A percentile compares a stretch with the other conserved stretches of the same genome.
phyloP scores from a whole-genome alignment of 2,797 vertebrate species.

The Phalloptychus januarius region DNA sequence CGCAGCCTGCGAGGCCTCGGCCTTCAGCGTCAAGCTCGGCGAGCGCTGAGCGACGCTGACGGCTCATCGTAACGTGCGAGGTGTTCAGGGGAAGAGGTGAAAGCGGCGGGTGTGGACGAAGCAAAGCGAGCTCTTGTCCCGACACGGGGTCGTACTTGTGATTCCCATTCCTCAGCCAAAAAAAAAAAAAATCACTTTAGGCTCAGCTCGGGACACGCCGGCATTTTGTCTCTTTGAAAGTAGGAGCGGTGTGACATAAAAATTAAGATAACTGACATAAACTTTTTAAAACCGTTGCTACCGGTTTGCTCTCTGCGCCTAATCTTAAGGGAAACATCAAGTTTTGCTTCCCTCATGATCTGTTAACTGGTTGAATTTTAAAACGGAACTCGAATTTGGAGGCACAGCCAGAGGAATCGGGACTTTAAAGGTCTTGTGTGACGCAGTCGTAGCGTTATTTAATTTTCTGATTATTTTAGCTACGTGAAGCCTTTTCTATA shows the following conservation, averaged over 20 bases:
- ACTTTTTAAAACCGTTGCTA: too few species aligned
- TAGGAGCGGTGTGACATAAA: too few species aligned
- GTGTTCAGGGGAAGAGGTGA: conserved; percentile 6
- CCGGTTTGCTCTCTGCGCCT: not conserved
- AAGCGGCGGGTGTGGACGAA: conserved; percentile 17
- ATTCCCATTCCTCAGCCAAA: not conserved
- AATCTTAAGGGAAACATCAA: not conserved
- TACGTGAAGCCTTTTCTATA: not conserved
- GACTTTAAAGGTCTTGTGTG: not conserved
- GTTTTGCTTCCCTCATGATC: not conserved
- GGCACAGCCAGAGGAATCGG: not conserved
- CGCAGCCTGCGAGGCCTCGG: conserved; percentile 30
- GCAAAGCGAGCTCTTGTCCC: conserved; percentile 25
- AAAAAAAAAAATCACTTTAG: not conserved
- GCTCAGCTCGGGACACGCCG: not conserved
- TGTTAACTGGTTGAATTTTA: not conserved
- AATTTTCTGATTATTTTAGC: not conserved
- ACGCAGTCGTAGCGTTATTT: not conserved
- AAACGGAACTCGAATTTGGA: not conserved
- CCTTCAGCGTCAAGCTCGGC: conserved; percentile 14
- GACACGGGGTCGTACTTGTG: conserved; percentile 14
- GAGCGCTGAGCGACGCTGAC: not conserved
- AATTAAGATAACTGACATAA: too few species aligned
- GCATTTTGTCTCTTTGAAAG: not conserved
- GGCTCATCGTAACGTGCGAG: conserved; percentile 7